Evolutionary conservation across 2,888 invertebrate species (phyloP), one percentile per base, ranked within the genome.

Genomic region (Oscheius onirici): DNA sequence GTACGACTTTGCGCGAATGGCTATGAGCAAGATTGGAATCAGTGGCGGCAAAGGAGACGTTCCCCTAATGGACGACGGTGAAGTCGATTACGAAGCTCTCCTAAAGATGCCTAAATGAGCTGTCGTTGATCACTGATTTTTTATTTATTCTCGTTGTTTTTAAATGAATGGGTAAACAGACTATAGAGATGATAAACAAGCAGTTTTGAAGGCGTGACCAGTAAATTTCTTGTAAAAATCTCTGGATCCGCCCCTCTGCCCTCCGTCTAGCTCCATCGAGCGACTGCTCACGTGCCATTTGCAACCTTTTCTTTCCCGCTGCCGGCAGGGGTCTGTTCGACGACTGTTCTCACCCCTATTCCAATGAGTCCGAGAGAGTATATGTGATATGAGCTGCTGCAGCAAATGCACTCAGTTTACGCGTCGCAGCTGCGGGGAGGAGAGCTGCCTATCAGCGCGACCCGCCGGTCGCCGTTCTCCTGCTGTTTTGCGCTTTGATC

Each of bases 31-130:
- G 60, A 85, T 86, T 75, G 80, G 82, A 8, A 40, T 82, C 34
- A 34, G 72, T 3, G 74, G 69, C 17, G 41, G 57, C 11, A 67
- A 69, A 58, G 61, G 22, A n/a, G 70, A 72, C 49, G 80, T 85
- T 10, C 84, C 85, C 11, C 69, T 84, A 71, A 82, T 80, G 1
- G 72, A 73, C 22, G 82, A 86, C 52, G 86, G 86, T 3, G 86
- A 86, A 43, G 82, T 86, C 46, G 86, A 86, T 58, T 86, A 86
- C 72, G 86, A 86, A 67, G 86, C 86, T n/a, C 68, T 86, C n/a
- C 55, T 86, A 52, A 84, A 84, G 70, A 76, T 83, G 80, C 83
- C 83, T n/a, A 81, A 81, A 71, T 72, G 61, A 13, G 65, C 13
- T 46, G 43, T 65, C 28, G 28, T 54, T 51, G 70, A 46, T 52